Percentiles rank a stretch among this genome's conserved stretches.
Evolutionary conservation across 2,113 vertebrate species (phyloP).

Genomic region (Onychostruthus taczanowskii): DNA sequence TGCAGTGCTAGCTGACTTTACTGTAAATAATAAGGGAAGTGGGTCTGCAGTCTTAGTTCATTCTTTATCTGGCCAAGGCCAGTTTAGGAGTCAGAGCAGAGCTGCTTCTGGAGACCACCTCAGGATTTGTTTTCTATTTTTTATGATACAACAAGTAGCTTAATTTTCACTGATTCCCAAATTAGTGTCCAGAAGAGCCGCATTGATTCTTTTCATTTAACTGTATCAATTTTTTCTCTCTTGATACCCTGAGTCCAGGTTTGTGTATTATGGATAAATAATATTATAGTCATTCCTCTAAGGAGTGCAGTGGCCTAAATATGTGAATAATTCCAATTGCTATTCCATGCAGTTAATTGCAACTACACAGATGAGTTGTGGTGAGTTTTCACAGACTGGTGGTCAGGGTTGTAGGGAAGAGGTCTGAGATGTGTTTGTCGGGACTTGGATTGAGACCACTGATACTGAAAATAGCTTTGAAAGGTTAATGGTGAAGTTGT

Average conservation of each 20-base stretch:
- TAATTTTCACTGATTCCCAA: background rate
- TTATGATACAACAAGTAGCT: background rate
- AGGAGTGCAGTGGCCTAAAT: background rate
- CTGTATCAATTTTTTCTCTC: background rate
- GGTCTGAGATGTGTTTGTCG: background rate
- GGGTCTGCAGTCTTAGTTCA: background rate
- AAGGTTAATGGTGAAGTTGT: background rate
- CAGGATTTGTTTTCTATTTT: background rate
- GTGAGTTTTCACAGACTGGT: background rate
- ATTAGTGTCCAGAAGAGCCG: background rate
- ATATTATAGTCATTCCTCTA: background rate
- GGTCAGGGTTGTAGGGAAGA: background rate
- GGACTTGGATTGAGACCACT: background rate
- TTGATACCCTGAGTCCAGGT: background rate
- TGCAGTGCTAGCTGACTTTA: background rate
- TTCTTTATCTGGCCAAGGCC: background rate
- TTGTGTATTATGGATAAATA: background rate
- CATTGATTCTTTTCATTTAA: background rate
- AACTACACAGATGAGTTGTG: background rate
- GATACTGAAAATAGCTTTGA: background rate
- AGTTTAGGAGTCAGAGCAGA: background rate
- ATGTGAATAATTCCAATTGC: background rate
- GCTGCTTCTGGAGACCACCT: background rate
- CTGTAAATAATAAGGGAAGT: background rate
- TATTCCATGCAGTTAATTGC: background rate